These are phyloP conservation scores for Scylla paramamosain DNA, from an alignment of 1,140 invertebrate species.

Conservation along the genomic window DNA sequence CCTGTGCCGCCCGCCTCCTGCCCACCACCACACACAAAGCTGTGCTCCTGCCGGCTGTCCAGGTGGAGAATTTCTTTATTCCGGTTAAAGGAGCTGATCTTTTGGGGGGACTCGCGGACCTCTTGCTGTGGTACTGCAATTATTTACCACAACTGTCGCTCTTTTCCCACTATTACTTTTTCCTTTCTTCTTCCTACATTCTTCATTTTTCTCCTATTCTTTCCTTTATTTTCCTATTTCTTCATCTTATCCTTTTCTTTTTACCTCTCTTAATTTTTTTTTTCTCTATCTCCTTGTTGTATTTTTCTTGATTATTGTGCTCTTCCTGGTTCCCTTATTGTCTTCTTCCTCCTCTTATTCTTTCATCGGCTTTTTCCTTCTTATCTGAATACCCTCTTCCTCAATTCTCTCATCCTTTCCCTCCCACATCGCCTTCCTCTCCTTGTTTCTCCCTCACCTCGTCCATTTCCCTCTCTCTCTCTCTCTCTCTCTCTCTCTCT, in stretches of 20 bases:
- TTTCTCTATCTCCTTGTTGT: too few species aligned
- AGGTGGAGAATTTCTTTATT: slow-evolving; percentile 23
- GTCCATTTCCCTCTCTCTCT: background rate
- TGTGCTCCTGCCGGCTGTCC: background rate
- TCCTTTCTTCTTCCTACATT: background rate
- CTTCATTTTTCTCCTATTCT: background rate
- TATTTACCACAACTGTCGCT: background rate
- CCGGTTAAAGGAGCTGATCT: slow-evolving; percentile 11
- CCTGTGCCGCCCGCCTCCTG: background rate
- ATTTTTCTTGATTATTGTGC: background rate
- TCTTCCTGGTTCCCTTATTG: background rate
- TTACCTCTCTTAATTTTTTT: background rate
- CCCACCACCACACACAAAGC: slow-evolving; percentile 14
- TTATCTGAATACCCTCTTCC: background rate
- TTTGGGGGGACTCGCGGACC: slow-evolving; percentile 8
- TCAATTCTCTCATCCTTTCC: background rate
- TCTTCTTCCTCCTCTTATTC: background rate
- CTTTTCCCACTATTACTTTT: background rate
- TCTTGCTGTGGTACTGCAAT: background rate
- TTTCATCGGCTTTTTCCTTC: background rate
- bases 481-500: too few species aligned
- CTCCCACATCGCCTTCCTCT: background rate
- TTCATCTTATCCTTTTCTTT: too few species aligned
- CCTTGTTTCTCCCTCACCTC: too few species aligned
- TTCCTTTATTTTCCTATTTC: background rate